Evolutionary conservation across 1,140 invertebrate genomes (phyloP).

Genomic region (Hylaeus anthracinus): DNA sequence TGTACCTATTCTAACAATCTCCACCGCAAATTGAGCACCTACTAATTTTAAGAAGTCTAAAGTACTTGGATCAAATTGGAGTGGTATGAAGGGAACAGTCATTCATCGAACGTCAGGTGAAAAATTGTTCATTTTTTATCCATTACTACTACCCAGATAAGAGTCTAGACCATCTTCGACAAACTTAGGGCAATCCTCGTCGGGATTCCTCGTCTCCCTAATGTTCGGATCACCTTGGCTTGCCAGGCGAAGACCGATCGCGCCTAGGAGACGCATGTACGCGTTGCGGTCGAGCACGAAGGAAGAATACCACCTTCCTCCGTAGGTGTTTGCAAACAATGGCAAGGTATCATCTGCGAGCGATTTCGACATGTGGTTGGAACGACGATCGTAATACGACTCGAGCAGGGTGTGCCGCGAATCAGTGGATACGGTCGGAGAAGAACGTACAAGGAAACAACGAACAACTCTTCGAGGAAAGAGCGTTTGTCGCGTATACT

Average conservation of each 20-base stretch:
- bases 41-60: too few relatives aligned
- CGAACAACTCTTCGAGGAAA: neutral
- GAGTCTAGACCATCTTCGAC: neutral
- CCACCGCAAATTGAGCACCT: too few relatives aligned
- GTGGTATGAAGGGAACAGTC: too few relatives aligned
- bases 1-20: too few relatives aligned
- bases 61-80: too few relatives aligned
- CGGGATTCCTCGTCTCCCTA: constrained; percentile 26
- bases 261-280: constrained; percentile 18
- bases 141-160: neutral
- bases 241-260: constrained; percentile 27
- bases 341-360: constrained; percentile 53
- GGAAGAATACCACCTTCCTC: constrained; percentile 36
- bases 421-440: constrained; percentile 30
- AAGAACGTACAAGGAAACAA: constrained; percentile 7
- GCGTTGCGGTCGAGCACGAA: constrained; percentile 24
- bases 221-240: constrained; percentile 53
- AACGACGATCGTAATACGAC: constrained; percentile 54
- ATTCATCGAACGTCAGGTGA: too few relatives aligned
- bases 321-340: constrained; percentile 67
- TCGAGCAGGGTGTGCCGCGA: constrained; percentile 55
- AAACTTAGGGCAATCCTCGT: constrained; percentile 6
- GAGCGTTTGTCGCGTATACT: too few relatives aligned
- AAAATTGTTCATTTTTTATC: too few relatives aligned
- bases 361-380: constrained; percentile 55